These are phyloP conservation scores for Vombatus ursinus DNA, from an alignment of 2,113 vertebrate genomes.

Conservation along the genomic window DNA sequence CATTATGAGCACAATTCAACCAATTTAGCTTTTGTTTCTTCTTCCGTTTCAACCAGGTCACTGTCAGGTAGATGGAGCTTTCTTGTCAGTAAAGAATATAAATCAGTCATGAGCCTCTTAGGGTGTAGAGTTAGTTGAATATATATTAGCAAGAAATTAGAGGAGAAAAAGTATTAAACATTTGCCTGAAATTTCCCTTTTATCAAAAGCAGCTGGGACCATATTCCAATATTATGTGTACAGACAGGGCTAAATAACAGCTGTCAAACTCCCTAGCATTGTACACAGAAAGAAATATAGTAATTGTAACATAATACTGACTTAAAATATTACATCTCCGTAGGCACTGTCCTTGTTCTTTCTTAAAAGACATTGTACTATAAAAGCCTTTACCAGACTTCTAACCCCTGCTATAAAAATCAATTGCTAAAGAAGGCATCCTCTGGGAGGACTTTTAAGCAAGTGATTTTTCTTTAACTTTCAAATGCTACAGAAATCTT, in stretches of 20 bases:
- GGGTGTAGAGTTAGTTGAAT: background rate
- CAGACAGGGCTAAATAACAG: constrained; percentile 9
- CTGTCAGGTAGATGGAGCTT: background rate
- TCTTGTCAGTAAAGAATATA: background rate
- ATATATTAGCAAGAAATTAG: background rate
- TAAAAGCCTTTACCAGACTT: background rate
- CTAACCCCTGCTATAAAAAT: constrained; percentile 12
- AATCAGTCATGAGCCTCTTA: background rate
- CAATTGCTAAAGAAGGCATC: background rate
- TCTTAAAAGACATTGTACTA: constrained; percentile 7
- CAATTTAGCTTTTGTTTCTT: background rate
- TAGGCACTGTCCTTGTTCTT: background rate
- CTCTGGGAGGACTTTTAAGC: background rate
- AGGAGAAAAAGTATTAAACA: background rate
- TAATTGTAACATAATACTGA: background rate
- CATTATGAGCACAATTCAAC: constrained; percentile 10
- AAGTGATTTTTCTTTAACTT: background rate
- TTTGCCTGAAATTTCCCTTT: background rate
- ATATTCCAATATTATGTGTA: background rate
- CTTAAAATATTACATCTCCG: constrained; percentile 20
- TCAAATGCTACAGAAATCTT: background rate
- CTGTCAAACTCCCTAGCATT: constrained; percentile 12
- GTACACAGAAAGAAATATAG: background rate
- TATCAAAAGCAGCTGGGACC: constrained; percentile 8
- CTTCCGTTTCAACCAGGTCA: background rate